These are phyloP conservation scores for Arrhopalites spinosus DNA, from an alignment of 2,888 invertebrate species.

Conservation along the genomic window DNA sequence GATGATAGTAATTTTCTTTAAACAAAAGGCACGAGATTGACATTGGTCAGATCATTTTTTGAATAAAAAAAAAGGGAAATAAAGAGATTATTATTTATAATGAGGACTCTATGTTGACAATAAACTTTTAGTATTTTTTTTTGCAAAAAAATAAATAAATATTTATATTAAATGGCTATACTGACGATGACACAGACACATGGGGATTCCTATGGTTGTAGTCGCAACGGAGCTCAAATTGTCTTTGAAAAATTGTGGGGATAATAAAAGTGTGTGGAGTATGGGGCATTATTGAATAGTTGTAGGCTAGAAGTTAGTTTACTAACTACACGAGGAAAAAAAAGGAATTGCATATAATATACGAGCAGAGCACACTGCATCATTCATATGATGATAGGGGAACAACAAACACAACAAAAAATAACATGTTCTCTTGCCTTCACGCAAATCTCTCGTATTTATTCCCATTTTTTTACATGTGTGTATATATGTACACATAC, in stretches of 20 bases:
- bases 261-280: too few species aligned
- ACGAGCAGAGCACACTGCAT: too few species aligned
- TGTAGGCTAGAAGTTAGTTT: background rate
- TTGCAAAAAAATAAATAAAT: too few species aligned
- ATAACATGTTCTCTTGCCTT: background rate
- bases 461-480: background rate
- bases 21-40: background rate
- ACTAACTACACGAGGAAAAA: background rate
- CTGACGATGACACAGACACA: too few species aligned
- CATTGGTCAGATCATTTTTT: conserved; percentile 7
- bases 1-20: background rate
- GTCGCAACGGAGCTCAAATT: conserved; percentile 16
- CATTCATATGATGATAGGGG: too few species aligned
- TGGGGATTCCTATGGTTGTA: too few species aligned
- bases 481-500: background rate
- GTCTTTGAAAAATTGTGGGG: conserved; percentile 14
- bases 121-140: background rate
- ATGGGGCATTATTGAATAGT: too few species aligned
- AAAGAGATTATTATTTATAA: background rate
- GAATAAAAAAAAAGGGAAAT: background rate
- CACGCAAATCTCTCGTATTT: conserved; percentile 1
- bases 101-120: background rate
- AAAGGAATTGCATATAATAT: too few species aligned
- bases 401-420: background rate
- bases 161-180: too few species aligned